Percentiles rank a stretch among this genome's conserved stretches.
Conservation (phyloP, 2,888 invertebrate genomes). For the Dynastes grantii region DNA sequence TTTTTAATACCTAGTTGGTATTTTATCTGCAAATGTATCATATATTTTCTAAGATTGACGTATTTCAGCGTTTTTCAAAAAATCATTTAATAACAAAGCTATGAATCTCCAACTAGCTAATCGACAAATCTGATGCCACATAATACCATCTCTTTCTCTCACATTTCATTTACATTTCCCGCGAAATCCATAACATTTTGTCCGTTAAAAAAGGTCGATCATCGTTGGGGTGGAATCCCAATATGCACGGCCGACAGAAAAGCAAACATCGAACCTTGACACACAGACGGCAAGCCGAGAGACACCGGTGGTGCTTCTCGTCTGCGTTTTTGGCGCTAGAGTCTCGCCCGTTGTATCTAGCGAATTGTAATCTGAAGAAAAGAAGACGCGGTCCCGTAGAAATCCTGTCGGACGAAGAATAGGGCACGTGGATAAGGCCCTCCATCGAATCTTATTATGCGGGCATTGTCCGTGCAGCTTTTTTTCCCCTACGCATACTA, state of each 20-base stretch:
- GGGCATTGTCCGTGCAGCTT: conserved; percentile 65
- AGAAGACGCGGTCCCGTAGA: conserved; percentile 58
- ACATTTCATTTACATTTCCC: background rate
- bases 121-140: too few species aligned
- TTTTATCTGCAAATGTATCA: too few species aligned
- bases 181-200: conserved; percentile 46
- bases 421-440: conserved; percentile 68
- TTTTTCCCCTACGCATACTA: background rate
- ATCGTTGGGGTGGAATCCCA: background rate
- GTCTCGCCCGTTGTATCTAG: conserved; percentile 33
- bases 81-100: too few species aligned
- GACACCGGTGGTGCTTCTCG: background rate
- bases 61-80: too few species aligned
- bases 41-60: too few species aligned
- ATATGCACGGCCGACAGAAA: conserved; percentile 18
- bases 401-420: conserved; percentile 62
- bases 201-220: conserved; percentile 58
- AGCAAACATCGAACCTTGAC: conserved; percentile 51
- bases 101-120: too few species aligned
- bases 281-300: background rate
- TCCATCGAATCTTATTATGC: conserved; percentile 65
- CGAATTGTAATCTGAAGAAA: conserved; percentile 38
- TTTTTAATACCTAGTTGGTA: too few species aligned
- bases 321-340: background rate
- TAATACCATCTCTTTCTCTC: too few species aligned